phyloP scores from a whole-genome alignment of 2,888 invertebrate species.

The Ormyrus pomaceus region DNA sequence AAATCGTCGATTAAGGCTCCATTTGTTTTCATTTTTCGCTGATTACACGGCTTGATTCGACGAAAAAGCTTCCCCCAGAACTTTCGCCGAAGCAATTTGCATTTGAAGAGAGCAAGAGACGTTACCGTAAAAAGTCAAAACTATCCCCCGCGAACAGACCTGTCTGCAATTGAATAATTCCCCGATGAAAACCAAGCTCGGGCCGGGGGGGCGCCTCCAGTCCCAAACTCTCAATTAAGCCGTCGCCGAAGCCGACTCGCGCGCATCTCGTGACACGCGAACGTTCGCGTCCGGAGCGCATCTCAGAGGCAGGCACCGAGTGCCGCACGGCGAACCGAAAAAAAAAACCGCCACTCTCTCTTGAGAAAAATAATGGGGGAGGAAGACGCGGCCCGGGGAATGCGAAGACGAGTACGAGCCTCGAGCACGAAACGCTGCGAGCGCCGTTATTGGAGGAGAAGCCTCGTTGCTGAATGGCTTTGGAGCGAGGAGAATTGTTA shows the following conservation, averaged over 20 bases:
- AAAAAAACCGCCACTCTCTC: background rate
- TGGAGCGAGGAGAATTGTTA: no score
- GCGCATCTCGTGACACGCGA: conserved; percentile 37
- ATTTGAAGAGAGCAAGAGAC: no score
- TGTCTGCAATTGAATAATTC: conserved; percentile 26
- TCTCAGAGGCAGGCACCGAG: conserved; percentile 20
- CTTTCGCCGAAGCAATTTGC: no score
- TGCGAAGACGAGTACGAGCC: conserved; percentile 28
- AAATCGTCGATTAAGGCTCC: no score
- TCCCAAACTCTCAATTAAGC: conserved; percentile 23
- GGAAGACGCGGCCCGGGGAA: background rate
- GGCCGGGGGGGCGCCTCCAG: background rate
- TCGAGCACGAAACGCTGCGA: conserved; percentile 27
- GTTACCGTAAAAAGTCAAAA: background rate
- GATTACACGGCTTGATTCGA: no score
- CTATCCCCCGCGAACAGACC: conserved; percentile 10
- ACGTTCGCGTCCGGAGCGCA: background rate
- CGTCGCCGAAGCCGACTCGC: background rate
- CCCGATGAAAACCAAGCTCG: conserved; percentile 6
- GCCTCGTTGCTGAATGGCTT: background rate
- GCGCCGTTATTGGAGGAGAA: conserved; percentile 9
- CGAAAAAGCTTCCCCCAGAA: no score
- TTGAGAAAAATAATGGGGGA: background rate
- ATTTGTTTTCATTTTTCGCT: no score
- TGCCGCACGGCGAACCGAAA: conserved; percentile 12